Evolutionary conservation across 2,888 invertebrate species (phyloP).

Genomic region (Mechanitis mazaeus): DNA sequence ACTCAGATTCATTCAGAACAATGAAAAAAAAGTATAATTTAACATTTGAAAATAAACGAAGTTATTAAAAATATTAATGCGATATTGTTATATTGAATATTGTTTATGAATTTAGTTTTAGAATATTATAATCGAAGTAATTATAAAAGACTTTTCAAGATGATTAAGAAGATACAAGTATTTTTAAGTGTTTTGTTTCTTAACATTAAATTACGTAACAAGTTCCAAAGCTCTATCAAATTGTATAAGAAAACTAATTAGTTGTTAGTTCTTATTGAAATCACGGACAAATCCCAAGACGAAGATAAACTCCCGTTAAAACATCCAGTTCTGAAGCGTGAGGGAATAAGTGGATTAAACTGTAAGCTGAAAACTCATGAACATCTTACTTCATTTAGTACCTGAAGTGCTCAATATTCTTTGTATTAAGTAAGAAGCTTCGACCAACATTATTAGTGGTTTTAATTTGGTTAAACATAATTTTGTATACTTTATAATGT

Average conservation of each 20-base stretch:
- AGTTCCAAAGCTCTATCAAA: not conserved
- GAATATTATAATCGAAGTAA: too few relatives aligned
- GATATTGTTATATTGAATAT: too few relatives aligned
- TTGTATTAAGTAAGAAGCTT: conserved; percentile 9
- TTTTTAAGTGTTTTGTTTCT: too few relatives aligned
- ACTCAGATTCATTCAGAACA: too few relatives aligned
- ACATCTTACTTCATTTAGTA: conserved; percentile 26
- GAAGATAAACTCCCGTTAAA: conserved; percentile 52
- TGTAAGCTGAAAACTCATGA: conserved; percentile 41
- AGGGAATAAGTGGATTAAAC: conserved; percentile 63
- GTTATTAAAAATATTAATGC: too few relatives aligned
- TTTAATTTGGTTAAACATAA: not conserved
- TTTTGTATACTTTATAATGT: not conserved
- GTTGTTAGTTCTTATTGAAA: conserved; percentile 8
- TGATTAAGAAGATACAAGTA: too few relatives aligned
- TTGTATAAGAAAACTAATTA: not conserved
- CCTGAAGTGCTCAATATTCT: conserved; percentile 17
- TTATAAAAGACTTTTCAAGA: too few relatives aligned
- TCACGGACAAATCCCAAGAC: conserved; percentile 12
- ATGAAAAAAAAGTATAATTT: too few relatives aligned
- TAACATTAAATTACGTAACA: too few relatives aligned
- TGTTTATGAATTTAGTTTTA: too few relatives aligned
- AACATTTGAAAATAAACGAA: too few relatives aligned
- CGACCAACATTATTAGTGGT: not conserved
- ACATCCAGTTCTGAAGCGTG: conserved; percentile 54